Evolutionary conservation across 2,797 vertebrate species (phyloP), one percentile per base, ranked within the genome.

Genomic region (Oreortyx pictus): DNA sequence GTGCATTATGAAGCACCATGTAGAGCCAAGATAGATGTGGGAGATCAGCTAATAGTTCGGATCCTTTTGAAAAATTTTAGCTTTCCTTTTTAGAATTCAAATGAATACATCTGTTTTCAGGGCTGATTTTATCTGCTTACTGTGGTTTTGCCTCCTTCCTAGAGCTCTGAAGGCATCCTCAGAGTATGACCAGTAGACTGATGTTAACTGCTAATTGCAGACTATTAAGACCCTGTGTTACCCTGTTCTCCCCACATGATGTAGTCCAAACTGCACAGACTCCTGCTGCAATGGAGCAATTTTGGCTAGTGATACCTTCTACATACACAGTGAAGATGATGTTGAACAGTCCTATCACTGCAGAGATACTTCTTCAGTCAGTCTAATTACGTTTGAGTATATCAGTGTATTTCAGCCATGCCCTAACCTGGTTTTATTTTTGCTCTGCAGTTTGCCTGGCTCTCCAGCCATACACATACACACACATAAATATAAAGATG

Each of bases 51-150:
- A 87, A 70, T 14, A 75, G 23, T 64, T 77, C 59, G 46, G 41
- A 46, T 85, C 44, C 72, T 91, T 83, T 70, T 59, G 61, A 85
- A 94, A 92, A 49, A 13, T 39, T 86, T 74, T 22, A 78, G 19
- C 15, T 84, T 86, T 73, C 22, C 33, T 95, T 93, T 90, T 41
- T 54, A 78, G 44, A 82, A 85, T 68, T 78, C 31, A 85, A 87
- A 84, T 72, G 33, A 76, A 85, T 64, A 90, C 7, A 18, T 11
- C 33, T 67, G 27, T 83, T 93, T 94, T 79, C 33, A 85, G 46
- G 57, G 41, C 37, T 78, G 59, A 47, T 70, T 89, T 89, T 65
- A 72, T 49, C 52, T 39, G 37, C 62, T 44, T 44, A 31, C 74
- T 82, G 33, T 59, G n/a, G 59, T 47, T 44, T 78, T 95, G 33